A percentile compares a stretch with the other conserved stretches of the same genome.
Evolutionary conservation across 2,113 vertebrate species (phyloP).

Genomic region (Myiagra hebetior): DNA sequence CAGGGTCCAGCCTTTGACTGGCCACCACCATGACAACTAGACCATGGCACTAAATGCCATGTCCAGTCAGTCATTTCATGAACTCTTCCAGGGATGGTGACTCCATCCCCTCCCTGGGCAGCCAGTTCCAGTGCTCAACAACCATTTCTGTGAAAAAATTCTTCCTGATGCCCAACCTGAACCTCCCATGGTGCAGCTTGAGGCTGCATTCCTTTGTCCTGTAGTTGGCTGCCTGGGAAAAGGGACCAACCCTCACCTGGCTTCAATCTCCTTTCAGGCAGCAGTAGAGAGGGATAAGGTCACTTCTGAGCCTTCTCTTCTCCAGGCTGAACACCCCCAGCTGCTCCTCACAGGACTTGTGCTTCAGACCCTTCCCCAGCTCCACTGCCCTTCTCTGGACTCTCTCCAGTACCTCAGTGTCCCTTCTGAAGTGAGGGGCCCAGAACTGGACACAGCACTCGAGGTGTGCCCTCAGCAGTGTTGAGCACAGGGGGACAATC

Average conservation of each 20-base stretch:
- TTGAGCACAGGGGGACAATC: too few species aligned
- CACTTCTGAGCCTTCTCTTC: neutral
- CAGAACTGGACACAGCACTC: neutral
- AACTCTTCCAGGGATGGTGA: neutral
- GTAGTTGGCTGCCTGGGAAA: neutral
- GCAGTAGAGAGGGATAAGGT: accelerated
- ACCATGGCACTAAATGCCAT: neutral
- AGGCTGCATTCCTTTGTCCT: neutral
- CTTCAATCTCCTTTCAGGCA: neutral
- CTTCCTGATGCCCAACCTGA: neutral
- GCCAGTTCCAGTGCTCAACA: neutral
- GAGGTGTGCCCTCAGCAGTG: neutral
- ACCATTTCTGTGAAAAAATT: neutral
- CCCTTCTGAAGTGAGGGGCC: neutral
- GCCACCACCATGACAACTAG: neutral
- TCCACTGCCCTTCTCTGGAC: accelerated
- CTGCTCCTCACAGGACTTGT: neutral
- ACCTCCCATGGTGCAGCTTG: neutral
- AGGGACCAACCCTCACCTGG: neutral
- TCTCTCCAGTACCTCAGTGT: neutral
- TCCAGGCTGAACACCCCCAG: neutral
- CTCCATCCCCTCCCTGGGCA: neutral
- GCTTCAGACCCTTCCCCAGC: neutral
- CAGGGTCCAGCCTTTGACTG: neutral
- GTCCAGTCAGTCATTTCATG: neutral